Conservation (phyloP, 2,888 invertebrate species). For the Apodemia duryi region DNA sequence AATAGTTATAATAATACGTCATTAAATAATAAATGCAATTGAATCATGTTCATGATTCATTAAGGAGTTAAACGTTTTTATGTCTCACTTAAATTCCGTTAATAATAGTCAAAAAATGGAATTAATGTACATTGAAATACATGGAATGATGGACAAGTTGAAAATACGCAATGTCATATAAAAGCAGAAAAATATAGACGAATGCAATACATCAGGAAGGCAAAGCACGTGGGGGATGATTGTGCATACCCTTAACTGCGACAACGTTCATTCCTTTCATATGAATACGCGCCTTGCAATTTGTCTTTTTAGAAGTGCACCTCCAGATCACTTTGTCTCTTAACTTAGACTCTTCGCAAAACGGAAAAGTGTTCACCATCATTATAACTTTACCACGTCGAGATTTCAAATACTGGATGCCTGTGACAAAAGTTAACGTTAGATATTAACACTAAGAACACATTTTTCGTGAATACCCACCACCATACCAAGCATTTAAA, state of each 20-base stretch:
- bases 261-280: constrained; percentile 71
- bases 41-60: neutral
- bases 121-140: neutral
- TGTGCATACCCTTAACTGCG: constrained; percentile 75
- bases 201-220: constrained; percentile 39
- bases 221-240: constrained; percentile 66
- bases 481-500: constrained; percentile 17
- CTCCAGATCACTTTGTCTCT: constrained; percentile 76
- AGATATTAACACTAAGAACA: constrained; percentile 30
- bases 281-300: constrained; percentile 74
- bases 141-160: neutral
- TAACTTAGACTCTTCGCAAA: constrained; percentile 75
- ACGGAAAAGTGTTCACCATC: constrained; percentile 77
- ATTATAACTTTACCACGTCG: constrained; percentile 75
- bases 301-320: constrained; percentile 76
- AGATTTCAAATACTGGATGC: constrained; percentile 73
- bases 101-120: neutral
- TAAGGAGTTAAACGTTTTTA: neutral
- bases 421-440: constrained; percentile 58
- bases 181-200: constrained; percentile 16
- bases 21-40: constrained; percentile 13
- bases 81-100: neutral
- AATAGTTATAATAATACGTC: neutral
- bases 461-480: constrained; percentile 26
- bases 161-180: constrained; percentile 14